Evolutionary conservation across 1,140 invertebrate species (phyloP), one percentile per base, ranked within the genome.

Genomic region (Metaphire vulgaris): DNA sequence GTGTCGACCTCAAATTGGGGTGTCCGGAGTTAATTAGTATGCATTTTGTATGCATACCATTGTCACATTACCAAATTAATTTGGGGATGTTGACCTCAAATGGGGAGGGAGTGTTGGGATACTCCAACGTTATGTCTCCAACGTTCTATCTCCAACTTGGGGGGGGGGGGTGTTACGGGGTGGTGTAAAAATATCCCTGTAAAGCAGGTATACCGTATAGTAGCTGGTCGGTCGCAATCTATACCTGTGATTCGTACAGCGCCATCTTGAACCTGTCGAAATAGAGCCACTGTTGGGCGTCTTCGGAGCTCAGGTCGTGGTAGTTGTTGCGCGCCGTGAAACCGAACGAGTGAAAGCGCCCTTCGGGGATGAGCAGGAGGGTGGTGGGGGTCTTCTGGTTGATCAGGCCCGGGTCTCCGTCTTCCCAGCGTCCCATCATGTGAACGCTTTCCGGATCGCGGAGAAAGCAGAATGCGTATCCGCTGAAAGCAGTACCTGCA

Each of bases 241-340:
- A n/a, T n/a, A n/a, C n/a, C n/a, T n/a, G n/a, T n/a, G n/a, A n/a
- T 67, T 88, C 84, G 77, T 90, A 89, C 1, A 90, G 82, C 31
- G 85, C 82, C 89, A 90, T 90, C 81, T 90, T 90, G 82, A 90
- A 90, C 78, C 89, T 89, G 76, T 90, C 89, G 81, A 90, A 90
- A 79, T 89, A 90, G 32, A 89, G 80, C 89, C 89, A 90, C 32
- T 83, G 83, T 68, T 85, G 83, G 0, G 89, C 87, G 76, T 89
- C 88, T 32, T 87, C 81, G 1, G 87, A 83, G 74, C 88, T 87
- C 31, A 90, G 81, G 81, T 90, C 88, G 78, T 90, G 89, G 82
- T 87, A 90, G 79, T 81, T 85, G 81, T 90, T 89, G 68, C 89
- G 80, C 1, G 89, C 89, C n/a, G 85, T 83, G 78, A 86, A 89